A percentile compares a stretch with the other conserved stretches of the same genome.
Evolutionary conservation across 1,140 invertebrate species (phyloP).

Genomic region (Drosophila kanapiae): DNA sequence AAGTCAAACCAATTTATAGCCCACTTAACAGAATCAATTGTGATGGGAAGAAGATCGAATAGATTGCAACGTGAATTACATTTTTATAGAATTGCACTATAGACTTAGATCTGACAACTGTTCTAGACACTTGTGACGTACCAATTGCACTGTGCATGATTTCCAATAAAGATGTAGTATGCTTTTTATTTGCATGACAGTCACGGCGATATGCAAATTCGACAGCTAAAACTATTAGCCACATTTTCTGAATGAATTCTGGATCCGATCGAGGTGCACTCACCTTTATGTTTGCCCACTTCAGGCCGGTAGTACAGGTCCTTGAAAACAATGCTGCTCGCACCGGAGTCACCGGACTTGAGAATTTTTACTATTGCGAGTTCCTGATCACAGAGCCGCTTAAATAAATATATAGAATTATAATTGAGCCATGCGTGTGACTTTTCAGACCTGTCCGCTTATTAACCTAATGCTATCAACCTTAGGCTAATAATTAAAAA

Average conservation of each 20-base stretch:
- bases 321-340: constrained; percentile 32
- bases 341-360: background rate
- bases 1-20: background rate
- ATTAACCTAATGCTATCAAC: constrained; percentile 10
- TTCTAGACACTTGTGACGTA: constrained; percentile 22
- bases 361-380: background rate
- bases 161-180: constrained; percentile 20
- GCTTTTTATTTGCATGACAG: constrained; percentile 31
- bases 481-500: constrained; percentile 26
- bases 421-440: background rate
- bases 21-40: constrained; percentile 8
- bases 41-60: constrained; percentile 26
- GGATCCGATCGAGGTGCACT: constrained; percentile 18
- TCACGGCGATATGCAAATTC: constrained; percentile 38
- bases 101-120: constrained; percentile 7
- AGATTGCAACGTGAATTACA: constrained; percentile 9
- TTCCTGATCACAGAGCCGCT: background rate
- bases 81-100: constrained; percentile 9
- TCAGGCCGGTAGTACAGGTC: constrained; percentile 35
- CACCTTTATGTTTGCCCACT: constrained; percentile 44
- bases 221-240: background rate
- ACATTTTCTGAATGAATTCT: constrained; percentile 38
- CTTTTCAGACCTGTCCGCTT: constrained; percentile 7
- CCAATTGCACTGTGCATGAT: constrained; percentile 11
- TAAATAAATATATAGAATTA: constrained; percentile 5